Evolutionary conservation across 1,140 invertebrate genomes (phyloP), one percentile per base, ranked within the genome.

Genomic region (Hycleus phaleratus): DNA sequence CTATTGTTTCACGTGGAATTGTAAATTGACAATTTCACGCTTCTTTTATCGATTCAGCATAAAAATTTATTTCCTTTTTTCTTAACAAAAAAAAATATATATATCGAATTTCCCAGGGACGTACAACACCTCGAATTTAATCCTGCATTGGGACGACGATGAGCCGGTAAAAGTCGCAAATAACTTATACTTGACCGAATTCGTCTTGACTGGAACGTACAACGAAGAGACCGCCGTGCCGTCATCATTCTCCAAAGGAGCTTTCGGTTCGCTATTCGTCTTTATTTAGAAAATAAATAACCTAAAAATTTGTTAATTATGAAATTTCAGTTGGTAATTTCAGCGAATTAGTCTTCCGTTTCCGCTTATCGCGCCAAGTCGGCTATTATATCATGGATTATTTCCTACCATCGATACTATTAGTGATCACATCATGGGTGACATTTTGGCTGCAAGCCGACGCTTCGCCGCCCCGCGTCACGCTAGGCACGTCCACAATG

Each of bases 351-450:
- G 84, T 81, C 40, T 88, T 91, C 61, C 84, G 84, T 4, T 90
- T 92, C 59, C 84, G 87, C 66, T 70, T 93, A 9, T 81, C 83
- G 0, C 78, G 90, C 26, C 87, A 92, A 76, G 86, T 91, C 62
- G 90, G 90, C 44, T 91, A 91, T 70, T 93, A 93, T 65, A 77
- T 94, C 46, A 90, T 94, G 82, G 91, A 93, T 62, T 93, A 92
- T 68, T 94, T 91, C 63, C 81, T 93, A 56, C 91, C 91, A 1
- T 92, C 90, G 4, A 90, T 93, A 76, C 80, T 93, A 59, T 85
- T 94, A 51, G 91, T 93, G 3, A 85, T 85, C 10, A 88, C 92
- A 54, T 93, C 91, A 0, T 94, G 91, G 90, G 90, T 93, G 10
- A 90, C 90, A 0, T 93, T 93, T 67, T 93, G 90, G 90, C 74